Conservation (phyloP, 2,888 invertebrate species). For the Tenthredo scrophulariae region DNA sequence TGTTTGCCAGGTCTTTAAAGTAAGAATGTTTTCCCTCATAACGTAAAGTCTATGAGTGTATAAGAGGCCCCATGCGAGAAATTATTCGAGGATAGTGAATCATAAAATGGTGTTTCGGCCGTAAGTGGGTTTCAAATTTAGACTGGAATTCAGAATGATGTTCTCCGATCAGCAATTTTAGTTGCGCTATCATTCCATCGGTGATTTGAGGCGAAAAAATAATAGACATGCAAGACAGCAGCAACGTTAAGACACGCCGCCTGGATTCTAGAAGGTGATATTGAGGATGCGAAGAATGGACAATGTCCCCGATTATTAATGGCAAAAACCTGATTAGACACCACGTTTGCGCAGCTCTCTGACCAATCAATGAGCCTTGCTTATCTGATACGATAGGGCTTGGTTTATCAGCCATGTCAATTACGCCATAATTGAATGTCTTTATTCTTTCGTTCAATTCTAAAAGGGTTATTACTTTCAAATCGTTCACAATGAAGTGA, state of each 20-base stretch:
- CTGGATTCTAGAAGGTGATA: constrained; percentile 4
- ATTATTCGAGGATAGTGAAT: constrained; percentile 45
- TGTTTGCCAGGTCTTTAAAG: too few species aligned
- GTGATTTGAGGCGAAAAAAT: constrained; percentile 52
- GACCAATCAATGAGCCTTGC: constrained; percentile 48
- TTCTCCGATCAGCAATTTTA: constrained; percentile 33
- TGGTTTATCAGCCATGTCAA: constrained; percentile 46
- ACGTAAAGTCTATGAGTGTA: too few species aligned
- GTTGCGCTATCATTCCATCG: constrained; percentile 31
- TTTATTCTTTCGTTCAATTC: constrained; percentile 54
- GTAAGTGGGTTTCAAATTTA: constrained; percentile 38
- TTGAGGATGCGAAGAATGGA: neutral
- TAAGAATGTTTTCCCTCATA: too few species aligned
- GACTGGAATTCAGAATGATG: constrained; percentile 55
- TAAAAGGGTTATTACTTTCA: constrained; percentile 24
- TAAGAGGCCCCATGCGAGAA: constrained; percentile 45
- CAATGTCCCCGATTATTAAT: constrained; percentile 50
- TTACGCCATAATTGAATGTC: constrained; percentile 55
- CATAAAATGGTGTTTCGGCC: constrained; percentile 53
- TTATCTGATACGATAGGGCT: constrained; percentile 32
- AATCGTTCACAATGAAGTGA: constrained; percentile 48
- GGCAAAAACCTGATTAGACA: constrained; percentile 53
- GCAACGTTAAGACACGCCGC: constrained; percentile 54
- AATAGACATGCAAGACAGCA: constrained; percentile 53
- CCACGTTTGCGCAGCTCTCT: constrained; percentile 56